These are phyloP conservation scores for Ypsolopha scabrella DNA, from an alignment of 2,888 invertebrate genomes.

Conservation along the genomic window DNA sequence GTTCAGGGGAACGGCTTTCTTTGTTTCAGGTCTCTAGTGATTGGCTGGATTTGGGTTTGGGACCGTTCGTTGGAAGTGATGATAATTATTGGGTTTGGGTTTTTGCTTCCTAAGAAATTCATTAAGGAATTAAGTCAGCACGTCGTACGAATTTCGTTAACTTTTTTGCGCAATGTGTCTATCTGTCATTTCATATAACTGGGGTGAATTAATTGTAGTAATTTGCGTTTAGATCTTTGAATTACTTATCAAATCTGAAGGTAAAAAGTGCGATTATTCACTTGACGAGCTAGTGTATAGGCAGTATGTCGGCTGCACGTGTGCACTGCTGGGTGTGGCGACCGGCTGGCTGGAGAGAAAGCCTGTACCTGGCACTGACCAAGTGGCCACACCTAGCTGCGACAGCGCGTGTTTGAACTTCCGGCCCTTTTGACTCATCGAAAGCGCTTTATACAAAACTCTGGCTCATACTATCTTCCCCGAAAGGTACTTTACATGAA, in stretches of 20 bases:
- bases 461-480: too few relatives aligned
- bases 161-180: background rate
- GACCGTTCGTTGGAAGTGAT: background rate
- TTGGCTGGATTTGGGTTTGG: background rate
- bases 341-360: constrained; percentile 32
- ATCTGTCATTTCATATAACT: background rate
- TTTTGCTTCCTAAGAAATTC: too few relatives aligned
- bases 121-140: too few relatives aligned
- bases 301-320: background rate
- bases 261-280: background rate
- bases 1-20: background rate
- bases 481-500: too few relatives aligned
- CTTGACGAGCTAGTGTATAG: background rate
- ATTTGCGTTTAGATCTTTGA: too few relatives aligned
- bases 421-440: too few relatives aligned
- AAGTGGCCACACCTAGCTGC: background rate
- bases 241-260: too few relatives aligned
- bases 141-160: background rate
- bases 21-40: background rate
- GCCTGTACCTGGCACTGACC: background rate
- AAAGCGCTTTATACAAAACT: too few relatives aligned
- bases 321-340: constrained; percentile 11
- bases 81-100: background rate
- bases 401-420: too few relatives aligned
- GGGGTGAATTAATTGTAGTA: background rate